A percentile compares a stretch with the other conserved stretches of the same genome.
These are phyloP conservation scores for Microctenopoma lineatum DNA, from an alignment of 2,797 vertebrate species.

Conservation along the genomic window DNA sequence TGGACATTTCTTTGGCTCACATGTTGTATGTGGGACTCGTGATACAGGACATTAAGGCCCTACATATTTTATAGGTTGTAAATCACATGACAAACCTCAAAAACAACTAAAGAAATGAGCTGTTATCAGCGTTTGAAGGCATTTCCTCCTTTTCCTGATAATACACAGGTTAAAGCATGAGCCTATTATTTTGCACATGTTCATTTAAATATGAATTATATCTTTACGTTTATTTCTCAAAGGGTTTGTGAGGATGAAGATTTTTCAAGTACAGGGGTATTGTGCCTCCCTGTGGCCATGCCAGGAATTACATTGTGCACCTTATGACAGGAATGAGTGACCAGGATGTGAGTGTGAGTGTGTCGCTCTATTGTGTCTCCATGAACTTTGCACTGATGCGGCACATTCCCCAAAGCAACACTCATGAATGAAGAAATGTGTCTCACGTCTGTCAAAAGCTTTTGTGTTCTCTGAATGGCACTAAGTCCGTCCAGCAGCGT, in stretches of 20 bases:
- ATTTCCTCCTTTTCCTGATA: slow-evolving; percentile 37
- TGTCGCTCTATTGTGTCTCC: slow-evolving; percentile 70
- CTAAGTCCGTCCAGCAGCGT: slow-evolving; percentile 26
- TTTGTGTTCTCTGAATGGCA: slow-evolving; percentile 59
- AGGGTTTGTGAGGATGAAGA: slow-evolving; percentile 22
- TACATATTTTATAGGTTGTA: slow-evolving; percentile 29
- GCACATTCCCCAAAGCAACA: slow-evolving; percentile 68
- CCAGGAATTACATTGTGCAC: slow-evolving; percentile 3
- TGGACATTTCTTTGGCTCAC: neutral
- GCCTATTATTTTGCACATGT: neutral
- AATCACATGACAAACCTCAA: slow-evolving; percentile 31
- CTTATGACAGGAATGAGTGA: slow-evolving; percentile 50
- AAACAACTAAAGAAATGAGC: slow-evolving; percentile 3
- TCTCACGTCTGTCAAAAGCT: slow-evolving; percentile 58
- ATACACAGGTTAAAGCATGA: slow-evolving; percentile 12
- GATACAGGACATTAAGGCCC: slow-evolving; percentile 1
- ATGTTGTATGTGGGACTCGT: neutral
- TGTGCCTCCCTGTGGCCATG: slow-evolving; percentile 65
- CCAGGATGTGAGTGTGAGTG: slow-evolving; percentile 73
- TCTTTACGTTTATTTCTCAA: slow-evolving; percentile 40
- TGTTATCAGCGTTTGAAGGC: slow-evolving; percentile 31
- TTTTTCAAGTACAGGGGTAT: slow-evolving; percentile 29
- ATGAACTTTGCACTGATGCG: slow-evolving; percentile 66
- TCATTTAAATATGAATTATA: neutral
- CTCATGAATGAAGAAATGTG: slow-evolving; percentile 59